phyloP scores from a whole-genome alignment of 2,888 invertebrate genomes.

The Yponomeuta plumbellus region DNA sequence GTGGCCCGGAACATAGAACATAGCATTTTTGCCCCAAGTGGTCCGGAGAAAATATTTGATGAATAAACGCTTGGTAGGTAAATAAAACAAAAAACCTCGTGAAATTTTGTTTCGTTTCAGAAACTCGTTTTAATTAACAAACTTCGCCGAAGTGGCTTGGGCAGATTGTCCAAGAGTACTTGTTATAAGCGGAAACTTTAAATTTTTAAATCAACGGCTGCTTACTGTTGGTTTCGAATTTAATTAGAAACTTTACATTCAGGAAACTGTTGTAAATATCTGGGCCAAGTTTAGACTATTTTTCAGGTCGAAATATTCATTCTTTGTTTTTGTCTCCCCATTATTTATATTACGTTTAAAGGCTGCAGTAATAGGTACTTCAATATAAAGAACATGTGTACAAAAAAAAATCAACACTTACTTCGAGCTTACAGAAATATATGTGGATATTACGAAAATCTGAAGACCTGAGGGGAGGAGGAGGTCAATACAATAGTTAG shows the following conservation, averaged over 20 bases:
- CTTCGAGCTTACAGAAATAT: too few species aligned
- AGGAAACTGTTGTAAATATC: background rate
- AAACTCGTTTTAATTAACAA: constrained; percentile 55
- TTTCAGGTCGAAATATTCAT: background rate
- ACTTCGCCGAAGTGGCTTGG: constrained; percentile 43
- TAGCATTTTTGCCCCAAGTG: background rate
- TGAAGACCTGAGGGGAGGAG: too few species aligned
- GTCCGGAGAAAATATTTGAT: background rate
- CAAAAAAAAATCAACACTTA: too few species aligned
- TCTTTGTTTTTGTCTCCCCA: background rate
- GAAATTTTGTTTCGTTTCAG: constrained; percentile 39
- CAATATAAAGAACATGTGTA: too few species aligned
- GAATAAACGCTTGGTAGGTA: background rate
- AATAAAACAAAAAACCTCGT: background rate
- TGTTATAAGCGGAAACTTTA: constrained; percentile 24
- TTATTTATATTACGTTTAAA: too few species aligned
- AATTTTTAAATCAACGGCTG: constrained; percentile 6
- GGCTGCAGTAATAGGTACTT: too few species aligned
- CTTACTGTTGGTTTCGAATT: background rate
- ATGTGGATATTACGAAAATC: too few species aligned
- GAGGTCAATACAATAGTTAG: too few species aligned
- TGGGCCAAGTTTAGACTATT: background rate
- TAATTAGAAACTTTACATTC: background rate
- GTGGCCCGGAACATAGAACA: too few species aligned
- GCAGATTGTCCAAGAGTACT: constrained; percentile 32